Conservation (phyloP, 2,888 invertebrate species). For the Drosophila colorata region DNA sequence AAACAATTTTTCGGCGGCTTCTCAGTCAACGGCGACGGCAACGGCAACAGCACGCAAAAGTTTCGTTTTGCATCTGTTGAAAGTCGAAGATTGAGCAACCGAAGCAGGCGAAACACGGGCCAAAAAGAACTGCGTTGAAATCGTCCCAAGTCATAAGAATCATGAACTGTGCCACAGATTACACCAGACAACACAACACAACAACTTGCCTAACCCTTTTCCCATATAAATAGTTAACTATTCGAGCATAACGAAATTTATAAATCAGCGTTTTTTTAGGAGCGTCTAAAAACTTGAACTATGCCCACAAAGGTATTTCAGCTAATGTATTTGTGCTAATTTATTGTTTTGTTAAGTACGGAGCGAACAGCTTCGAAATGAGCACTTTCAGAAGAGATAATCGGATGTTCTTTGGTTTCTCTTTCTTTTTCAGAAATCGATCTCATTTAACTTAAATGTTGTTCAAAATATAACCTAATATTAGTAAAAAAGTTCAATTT, state of each 20-base stretch:
- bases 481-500: too few relatives aligned
- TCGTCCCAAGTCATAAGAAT: constrained; percentile 36
- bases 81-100: constrained; percentile 61
- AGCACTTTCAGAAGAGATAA: too few relatives aligned
- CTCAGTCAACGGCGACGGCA: constrained; percentile 64
- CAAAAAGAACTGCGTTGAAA: constrained; percentile 38
- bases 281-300: neutral
- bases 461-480: neutral
- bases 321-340: too few relatives aligned
- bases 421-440: too few relatives aligned
- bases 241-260: constrained; percentile 1
- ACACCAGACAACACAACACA: constrained; percentile 42
- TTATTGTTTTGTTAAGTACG: too few relatives aligned
- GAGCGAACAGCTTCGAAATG: too few relatives aligned
- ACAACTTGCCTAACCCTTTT: neutral
- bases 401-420: too few relatives aligned
- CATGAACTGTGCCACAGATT: constrained; percentile 49
- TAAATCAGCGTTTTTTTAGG: neutral
- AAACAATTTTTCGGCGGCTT: constrained; percentile 77
- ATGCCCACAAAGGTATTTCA: too few relatives aligned
- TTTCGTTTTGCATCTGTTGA: constrained; percentile 74
- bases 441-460: too few relatives aligned
- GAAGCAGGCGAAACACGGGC: constrained; percentile 21
- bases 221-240: neutral
- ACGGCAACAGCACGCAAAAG: constrained; percentile 69